Conservation (phyloP, 1,140 invertebrate genomes). For the Drosophila pandora region DNA sequence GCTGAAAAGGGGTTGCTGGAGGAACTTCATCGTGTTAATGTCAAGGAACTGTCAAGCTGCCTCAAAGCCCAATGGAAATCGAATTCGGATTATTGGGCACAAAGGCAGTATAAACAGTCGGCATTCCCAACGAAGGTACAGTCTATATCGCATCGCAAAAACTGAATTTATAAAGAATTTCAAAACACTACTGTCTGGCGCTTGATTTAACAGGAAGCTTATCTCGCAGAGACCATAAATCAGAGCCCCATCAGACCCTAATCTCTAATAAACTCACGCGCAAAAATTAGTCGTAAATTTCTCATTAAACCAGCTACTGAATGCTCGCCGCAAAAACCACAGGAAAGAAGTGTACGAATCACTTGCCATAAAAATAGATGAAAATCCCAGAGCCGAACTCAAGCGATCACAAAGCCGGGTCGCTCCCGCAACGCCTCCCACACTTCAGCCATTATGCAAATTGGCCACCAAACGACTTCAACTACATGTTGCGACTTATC, state of each 20-base stretch:
- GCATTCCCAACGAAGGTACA: not conserved
- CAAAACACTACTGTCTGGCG: not conserved
- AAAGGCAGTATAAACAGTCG: slow-evolving; percentile 1
- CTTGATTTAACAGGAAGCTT: not conserved
- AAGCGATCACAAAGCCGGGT: slow-evolving; percentile 20
- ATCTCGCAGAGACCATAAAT: slow-evolving; percentile 5
- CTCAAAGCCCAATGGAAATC: slow-evolving; percentile 10
- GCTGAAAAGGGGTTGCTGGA: slow-evolving; percentile 30
- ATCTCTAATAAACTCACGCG: slow-evolving; percentile 24
- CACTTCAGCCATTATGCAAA: slow-evolving; percentile 64
- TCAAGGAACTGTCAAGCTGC: slow-evolving; percentile 45
- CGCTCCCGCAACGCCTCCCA: slow-evolving; percentile 14
- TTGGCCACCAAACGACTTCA: slow-evolving; percentile 61
- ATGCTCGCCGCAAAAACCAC: slow-evolving; percentile 39
- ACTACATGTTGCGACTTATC: slow-evolving; percentile 65
- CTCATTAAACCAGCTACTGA: slow-evolving; percentile 24
- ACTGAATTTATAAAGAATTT: not conserved
- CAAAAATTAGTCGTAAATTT: slow-evolving; percentile 27
- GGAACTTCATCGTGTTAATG: slow-evolving; percentile 43
- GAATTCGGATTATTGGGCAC: slow-evolving; percentile 19
- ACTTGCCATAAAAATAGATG: slow-evolving; percentile 37
- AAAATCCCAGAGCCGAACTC: slow-evolving; percentile 22
- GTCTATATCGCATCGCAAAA: not conserved
- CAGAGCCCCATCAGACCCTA: slow-evolving; percentile 8
- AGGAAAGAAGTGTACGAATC: slow-evolving; percentile 33